Conservation (phyloP, 2,113 vertebrate species). For the Sterrhoptilus dennistouni region DNA sequence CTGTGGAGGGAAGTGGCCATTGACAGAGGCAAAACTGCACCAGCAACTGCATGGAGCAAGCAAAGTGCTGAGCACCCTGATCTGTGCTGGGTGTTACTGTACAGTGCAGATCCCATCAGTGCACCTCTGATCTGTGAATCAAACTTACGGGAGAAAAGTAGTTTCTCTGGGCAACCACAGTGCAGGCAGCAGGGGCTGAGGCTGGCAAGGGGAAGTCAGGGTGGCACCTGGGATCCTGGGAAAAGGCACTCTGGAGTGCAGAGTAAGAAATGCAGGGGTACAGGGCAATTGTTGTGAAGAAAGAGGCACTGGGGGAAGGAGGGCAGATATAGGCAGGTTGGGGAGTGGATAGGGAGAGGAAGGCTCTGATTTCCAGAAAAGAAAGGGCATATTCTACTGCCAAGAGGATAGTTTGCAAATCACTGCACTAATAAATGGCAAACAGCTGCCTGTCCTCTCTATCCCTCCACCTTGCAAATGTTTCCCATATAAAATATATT, state of each 20-base stretch:
- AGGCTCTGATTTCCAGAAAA: not conserved
- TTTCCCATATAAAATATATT: not conserved
- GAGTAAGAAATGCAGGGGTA: not conserved
- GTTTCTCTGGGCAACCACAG: not conserved
- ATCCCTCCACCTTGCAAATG: not conserved
- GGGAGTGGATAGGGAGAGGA: fast-evolving
- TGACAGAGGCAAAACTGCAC: not conserved
- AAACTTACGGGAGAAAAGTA: not conserved
- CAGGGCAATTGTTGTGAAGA: not conserved
- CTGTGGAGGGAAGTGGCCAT: not conserved
- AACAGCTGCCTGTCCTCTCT: not conserved
- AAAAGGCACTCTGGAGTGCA: not conserved
- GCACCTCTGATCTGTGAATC: not conserved
- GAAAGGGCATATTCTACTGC: not conserved
- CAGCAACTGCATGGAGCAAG: not conserved
- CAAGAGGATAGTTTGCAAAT: not conserved
- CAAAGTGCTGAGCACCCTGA: not conserved
- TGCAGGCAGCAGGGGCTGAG: not conserved
- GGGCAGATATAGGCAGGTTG: not conserved
- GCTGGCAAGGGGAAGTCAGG: not conserved
- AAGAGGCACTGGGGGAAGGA: not conserved
- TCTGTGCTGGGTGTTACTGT: no score
- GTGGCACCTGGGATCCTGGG: not conserved
- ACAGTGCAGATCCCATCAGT: not conserved
- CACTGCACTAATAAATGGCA: not conserved